Evolutionary conservation across 1,140 invertebrate genomes (phyloP), one percentile per base, ranked within the genome.

Genomic region (Aphelinus atriplicis): DNA sequence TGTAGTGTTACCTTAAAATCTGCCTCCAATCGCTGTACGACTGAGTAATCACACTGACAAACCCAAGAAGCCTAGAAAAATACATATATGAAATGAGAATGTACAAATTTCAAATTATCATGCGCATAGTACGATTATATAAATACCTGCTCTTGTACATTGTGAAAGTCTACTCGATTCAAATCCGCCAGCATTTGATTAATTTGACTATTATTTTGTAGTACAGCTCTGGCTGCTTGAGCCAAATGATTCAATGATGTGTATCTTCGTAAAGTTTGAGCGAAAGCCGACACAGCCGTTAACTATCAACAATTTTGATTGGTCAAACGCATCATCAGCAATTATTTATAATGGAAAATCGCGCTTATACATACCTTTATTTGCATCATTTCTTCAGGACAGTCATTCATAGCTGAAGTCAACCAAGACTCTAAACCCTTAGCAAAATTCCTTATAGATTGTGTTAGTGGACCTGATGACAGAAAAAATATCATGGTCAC

Each of bases 161-260:
- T 98, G 82, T 96, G 95, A 89, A 99, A 98, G 88, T 99, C 97
- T 3, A 99, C 97, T 80, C 97, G 93, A 89, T 97, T 98, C 63
- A 99, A 90, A 90, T 99, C 98, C 56, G 95, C 92, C 66, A 99
- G 88, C 98, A 99, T 99, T 91, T 99, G 96, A 81, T 92, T 92
- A 79, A 99, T 98, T 91, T 99, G 97, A 81, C 94, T 93, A 79
- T 95, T 93, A 89, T 99, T 99, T 87, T 97, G 96, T 69, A 99
- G 91, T 53, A 99, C 97, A 65, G 97, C 97, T 55, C 97, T 90
- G 7, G 97, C 97, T 62, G 98, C 97, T 84, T 96, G 95, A 65
- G 98, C 97, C 80, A 99, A 90, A 88, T 99, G 98, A 89, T 99
- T 99, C n/a, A 99, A 89, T 10, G 97, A 98, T 9, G 98, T 99